These are phyloP conservation scores for Eriosoma lanigerum DNA, from an alignment of 1,140 invertebrate genomes.

Conservation along the genomic window DNA sequence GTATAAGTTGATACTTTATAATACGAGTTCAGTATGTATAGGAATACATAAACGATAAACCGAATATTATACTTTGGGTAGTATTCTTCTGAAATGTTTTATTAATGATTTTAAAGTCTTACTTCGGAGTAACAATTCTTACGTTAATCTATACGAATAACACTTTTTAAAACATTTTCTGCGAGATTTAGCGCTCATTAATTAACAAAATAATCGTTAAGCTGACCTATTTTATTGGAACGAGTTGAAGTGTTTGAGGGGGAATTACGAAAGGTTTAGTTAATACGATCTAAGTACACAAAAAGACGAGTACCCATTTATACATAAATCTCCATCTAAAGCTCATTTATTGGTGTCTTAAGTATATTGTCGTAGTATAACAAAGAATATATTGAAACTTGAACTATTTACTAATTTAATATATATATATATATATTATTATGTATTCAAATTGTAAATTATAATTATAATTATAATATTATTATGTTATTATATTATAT, in stretches of 20 bases:
- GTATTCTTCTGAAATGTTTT: background rate
- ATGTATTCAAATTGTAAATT: too few species aligned
- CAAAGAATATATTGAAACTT: too few species aligned
- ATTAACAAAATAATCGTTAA: conserved; percentile 13
- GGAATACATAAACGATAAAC: too few species aligned
- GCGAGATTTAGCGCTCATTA: background rate
- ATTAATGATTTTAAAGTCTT: background rate
- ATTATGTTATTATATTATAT: too few species aligned
- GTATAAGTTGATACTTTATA: too few species aligned
- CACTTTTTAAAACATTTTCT: background rate
- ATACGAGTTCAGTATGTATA: too few species aligned
- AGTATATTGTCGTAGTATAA: background rate
- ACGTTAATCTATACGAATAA: background rate
- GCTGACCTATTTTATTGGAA: background rate
- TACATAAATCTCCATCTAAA: background rate
- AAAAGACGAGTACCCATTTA: background rate
- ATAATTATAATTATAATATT: too few species aligned
- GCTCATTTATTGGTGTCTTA: conserved; percentile 1
- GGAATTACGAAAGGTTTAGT: background rate
- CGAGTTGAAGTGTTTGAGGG: background rate
- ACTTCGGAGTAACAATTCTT: background rate
- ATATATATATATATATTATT: too few species aligned
- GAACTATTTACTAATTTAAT: too few species aligned
- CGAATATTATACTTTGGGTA: too few species aligned
- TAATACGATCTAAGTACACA: background rate